A percentile compares a stretch with the other conserved stretches of the same genome.
Evolutionary conservation across 2,888 invertebrate genomes (phyloP).

Genomic region (Nomada hirtipes): DNA sequence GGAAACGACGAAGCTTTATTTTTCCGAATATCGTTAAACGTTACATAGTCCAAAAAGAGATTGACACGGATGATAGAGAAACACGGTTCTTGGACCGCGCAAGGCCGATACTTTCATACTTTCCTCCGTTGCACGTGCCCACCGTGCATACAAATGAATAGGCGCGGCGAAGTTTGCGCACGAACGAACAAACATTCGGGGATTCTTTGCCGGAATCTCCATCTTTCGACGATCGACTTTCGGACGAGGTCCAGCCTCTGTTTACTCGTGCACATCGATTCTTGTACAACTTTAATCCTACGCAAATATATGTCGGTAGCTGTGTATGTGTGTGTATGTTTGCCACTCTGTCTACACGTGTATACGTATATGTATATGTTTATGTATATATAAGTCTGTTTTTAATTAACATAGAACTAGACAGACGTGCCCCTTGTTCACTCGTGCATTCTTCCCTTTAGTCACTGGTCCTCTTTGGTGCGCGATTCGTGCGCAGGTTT

Average conservation of each 20-base stretch:
- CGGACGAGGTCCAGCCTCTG: conserved; percentile 78
- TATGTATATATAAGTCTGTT: too few species aligned
- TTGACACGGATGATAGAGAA: conserved; percentile 72
- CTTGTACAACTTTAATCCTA: conserved; percentile 46
- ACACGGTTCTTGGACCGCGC: conserved; percentile 46
- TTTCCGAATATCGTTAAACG: conserved; percentile 73
- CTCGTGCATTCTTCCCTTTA: too few species aligned
- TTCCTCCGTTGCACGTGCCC: conserved; percentile 32
- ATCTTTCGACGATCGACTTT: conserved; percentile 31
- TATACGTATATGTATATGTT: too few species aligned
- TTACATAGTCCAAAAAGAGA: conserved; percentile 75
- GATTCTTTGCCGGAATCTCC: conserved; percentile 23
- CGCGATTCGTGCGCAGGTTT: too few species aligned
- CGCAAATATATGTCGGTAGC: conserved; percentile 39
- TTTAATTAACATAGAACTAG: too few species aligned
- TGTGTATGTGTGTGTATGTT: not conserved
- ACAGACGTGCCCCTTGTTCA: too few species aligned
- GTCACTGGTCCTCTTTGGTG: too few species aligned
- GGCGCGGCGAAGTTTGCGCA: conserved; percentile 5
- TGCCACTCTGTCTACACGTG: not conserved
- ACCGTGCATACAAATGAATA: conserved; percentile 2
- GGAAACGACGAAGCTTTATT: conserved; percentile 81
- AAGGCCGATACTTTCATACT: conserved; percentile 30
- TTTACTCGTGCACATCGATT: conserved; percentile 70
- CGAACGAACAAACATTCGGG: not conserved